Evolutionary conservation across 2,888 invertebrate species (phyloP).

Genomic region (Xestia xanthographa): DNA sequence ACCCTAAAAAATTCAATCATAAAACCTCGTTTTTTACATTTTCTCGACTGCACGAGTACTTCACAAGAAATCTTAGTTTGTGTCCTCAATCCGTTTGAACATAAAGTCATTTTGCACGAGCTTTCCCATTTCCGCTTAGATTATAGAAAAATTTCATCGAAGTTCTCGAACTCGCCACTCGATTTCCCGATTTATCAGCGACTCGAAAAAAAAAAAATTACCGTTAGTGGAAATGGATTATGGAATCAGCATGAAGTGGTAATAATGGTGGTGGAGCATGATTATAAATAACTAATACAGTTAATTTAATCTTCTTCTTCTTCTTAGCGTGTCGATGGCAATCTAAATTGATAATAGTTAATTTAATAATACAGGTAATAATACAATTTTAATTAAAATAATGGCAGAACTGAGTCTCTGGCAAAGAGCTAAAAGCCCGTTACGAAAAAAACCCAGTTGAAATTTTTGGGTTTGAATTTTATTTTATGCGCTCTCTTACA

Average conservation of each 20-base stretch:
- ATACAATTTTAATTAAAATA: neutral
- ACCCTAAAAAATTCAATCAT: constrained; percentile 23
- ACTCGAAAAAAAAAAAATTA: constrained; percentile 46
- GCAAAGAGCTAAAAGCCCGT: neutral
- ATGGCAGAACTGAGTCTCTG: neutral
- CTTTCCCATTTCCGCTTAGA: constrained; percentile 67
- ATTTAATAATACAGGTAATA: too few relatives aligned
- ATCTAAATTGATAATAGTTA: too few relatives aligned
- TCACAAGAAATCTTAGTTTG: constrained; percentile 54
- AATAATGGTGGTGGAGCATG: too few relatives aligned
- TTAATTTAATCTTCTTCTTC: too few relatives aligned
- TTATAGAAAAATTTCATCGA: constrained; percentile 60
- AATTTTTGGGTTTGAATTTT: too few relatives aligned
- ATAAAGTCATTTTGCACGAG: constrained; percentile 62
- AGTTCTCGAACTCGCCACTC: constrained; percentile 63
- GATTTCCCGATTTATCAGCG: constrained; percentile 59
- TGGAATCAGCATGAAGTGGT: neutral
- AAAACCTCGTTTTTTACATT: constrained; percentile 27
- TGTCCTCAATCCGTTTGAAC: constrained; percentile 52
- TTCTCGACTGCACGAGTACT: constrained; percentile 21
- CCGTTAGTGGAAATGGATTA: constrained; percentile 20
- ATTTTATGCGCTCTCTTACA: too few relatives aligned
- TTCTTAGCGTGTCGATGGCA: too few relatives aligned
- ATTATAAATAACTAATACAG: neutral
- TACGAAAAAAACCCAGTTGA: too few relatives aligned